Evolutionary conservation across 2,797 vertebrate genomes (phyloP).

Genomic region (Notoglanidium macrostoma): DNA sequence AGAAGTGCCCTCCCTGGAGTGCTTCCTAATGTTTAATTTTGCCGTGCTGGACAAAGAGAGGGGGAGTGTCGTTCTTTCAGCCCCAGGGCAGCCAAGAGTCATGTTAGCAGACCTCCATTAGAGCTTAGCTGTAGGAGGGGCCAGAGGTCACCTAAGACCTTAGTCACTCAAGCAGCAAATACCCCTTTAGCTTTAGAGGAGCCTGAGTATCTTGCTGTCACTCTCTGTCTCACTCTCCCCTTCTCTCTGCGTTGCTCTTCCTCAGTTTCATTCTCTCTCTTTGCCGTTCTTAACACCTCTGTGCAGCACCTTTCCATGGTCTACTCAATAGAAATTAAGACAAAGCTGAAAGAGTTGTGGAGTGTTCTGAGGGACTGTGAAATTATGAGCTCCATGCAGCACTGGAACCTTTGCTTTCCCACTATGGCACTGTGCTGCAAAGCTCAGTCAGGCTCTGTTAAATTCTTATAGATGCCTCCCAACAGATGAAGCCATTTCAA

Average conservation of each 20-base stretch:
- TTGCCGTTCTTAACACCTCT: conserved; percentile 7
- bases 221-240: conserved; percentile 20
- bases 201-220: conserved; percentile 34
- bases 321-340: conserved; percentile 28
- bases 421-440: conserved; percentile 16
- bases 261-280: conserved; percentile 20
- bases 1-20: conserved; percentile 54
- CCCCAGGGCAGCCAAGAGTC: conserved; percentile 34
- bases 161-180: conserved; percentile 48
- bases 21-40: conserved; percentile 54
- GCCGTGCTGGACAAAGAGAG: conserved; percentile 34
- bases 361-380: conserved; percentile 28
- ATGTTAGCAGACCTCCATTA: conserved; percentile 50
- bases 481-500: conserved; percentile 42
- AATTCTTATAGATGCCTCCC: conserved; percentile 19
- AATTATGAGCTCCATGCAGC: not conserved
- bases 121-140: conserved; percentile 44
- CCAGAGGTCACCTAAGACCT: conserved; percentile 47
- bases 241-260: not conserved
- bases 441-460: conserved; percentile 11
- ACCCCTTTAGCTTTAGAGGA: conserved; percentile 42
- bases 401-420: conserved; percentile 20
- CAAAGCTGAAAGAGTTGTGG: conserved; percentile 25
- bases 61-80: conserved; percentile 43
- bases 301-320: conserved; percentile 19